Conservation (phyloP, 2,888 invertebrate genomes). For the Tolmerus cingulatus region DNA sequence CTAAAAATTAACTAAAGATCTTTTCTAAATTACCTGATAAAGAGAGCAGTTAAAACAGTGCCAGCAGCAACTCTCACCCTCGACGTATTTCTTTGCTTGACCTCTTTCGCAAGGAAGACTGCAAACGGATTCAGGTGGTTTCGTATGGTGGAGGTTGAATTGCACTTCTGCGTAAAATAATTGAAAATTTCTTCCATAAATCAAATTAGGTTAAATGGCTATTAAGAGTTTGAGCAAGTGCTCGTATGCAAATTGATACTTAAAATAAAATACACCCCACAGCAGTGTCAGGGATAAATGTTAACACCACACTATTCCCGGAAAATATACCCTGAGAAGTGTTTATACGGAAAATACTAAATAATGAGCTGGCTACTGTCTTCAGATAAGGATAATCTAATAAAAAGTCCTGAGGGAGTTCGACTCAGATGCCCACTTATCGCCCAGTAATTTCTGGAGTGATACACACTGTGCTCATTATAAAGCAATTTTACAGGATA, state of each 20-base stretch:
- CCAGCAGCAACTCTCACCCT: conserved; percentile 94
- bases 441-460: background rate
- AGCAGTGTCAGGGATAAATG: background rate
- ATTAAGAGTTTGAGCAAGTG: background rate
- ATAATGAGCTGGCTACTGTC: background rate
- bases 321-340: background rate
- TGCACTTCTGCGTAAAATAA: conserved; percentile 73
- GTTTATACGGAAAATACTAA: background rate
- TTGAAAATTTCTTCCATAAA: conserved; percentile 40
- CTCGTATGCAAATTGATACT: conserved; percentile 29
- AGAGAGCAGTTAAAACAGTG: conserved; percentile 90
- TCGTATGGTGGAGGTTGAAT: conserved; percentile 80
- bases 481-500: background rate
- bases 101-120: conserved; percentile 87
- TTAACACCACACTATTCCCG: no score
- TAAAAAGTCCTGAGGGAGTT: background rate
- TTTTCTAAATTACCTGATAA: conserved; percentile 72
- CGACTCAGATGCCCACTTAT: background rate
- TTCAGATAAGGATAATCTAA: conserved; percentile 37
- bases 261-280: background rate
- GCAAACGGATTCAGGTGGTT: conserved; percentile 89
- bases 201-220: conserved; percentile 30
- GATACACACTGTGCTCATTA: background rate
- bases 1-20: background rate
- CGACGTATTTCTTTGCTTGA: conserved; percentile 91